Percentiles rank a stretch among this genome's conserved stretches.
Evolutionary conservation across 1,140 invertebrate species (phyloP).

Genomic region (Trichonephila inaurata): DNA sequence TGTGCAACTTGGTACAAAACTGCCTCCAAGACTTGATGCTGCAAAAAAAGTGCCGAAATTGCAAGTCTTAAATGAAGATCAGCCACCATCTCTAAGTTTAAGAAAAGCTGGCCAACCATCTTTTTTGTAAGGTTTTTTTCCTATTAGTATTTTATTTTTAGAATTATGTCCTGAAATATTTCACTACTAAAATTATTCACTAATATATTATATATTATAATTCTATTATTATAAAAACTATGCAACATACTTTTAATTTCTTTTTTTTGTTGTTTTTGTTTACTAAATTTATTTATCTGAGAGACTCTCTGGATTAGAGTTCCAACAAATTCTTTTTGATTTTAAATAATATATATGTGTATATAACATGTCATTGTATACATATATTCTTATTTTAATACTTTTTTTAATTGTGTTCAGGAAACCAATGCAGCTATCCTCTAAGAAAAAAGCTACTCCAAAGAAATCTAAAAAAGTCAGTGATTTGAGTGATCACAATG

Average conservation of each 20-base stretch:
- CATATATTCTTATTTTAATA: background rate
- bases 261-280: background rate
- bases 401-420: background rate
- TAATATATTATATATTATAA: background rate
- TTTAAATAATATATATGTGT: no score
- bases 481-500: background rate
- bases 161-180: no score
- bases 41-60: background rate
- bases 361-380: background rate
- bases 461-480: slow-evolving; percentile 23
- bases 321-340: no score
- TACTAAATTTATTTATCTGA: background rate
- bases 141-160: no score
- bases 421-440: slow-evolving; percentile 36
- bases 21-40: background rate
- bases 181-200: no score
- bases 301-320: no score
- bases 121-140: slow-evolving; percentile 29
- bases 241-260: background rate
- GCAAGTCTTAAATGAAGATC: slow-evolving; percentile 12
- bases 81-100: slow-evolving; percentile 49
- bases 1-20: slow-evolving; percentile 57
- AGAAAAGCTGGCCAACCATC: slow-evolving; percentile 58
- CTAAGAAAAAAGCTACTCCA: slow-evolving; percentile 16
- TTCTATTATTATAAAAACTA: background rate